Percentiles rank a stretch among this genome's conserved stretches.
Conservation (phyloP, 2,888 invertebrate species). For the Cantharis lateralis region DNA sequence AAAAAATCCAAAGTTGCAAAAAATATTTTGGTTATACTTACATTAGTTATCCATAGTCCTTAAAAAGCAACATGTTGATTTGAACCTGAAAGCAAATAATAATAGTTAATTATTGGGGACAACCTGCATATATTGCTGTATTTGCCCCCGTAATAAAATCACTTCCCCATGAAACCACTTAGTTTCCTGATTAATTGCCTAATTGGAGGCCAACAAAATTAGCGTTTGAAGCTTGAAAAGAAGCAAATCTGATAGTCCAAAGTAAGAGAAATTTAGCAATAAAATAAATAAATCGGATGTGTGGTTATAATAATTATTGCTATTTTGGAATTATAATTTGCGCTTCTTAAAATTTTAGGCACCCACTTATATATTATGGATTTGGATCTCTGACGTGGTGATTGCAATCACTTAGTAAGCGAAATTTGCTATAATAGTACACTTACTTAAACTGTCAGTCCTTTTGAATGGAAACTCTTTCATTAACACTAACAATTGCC, state of each 20-base stretch:
- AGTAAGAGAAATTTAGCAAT: background rate
- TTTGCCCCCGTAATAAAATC: background rate
- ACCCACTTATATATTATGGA: background rate
- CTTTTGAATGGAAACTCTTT: background rate
- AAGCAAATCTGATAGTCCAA: background rate
- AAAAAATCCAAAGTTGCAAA: too few relatives aligned
- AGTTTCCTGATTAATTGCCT: background rate
- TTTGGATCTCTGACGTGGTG: background rate
- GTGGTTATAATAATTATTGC: background rate
- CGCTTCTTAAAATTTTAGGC: background rate
- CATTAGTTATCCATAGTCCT: background rate
- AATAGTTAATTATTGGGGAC: background rate
- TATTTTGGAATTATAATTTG: background rate
- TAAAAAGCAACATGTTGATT: conserved; percentile 1
- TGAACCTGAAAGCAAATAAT: background rate
- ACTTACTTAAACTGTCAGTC: background rate
- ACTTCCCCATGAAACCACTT: background rate
- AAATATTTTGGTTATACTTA: background rate
- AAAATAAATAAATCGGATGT: background rate
- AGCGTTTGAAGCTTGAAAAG: background rate
- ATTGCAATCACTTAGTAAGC: background rate
- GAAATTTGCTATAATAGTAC: background rate
- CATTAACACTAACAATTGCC: background rate
- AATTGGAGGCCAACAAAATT: background rate
- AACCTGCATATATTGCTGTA: too few relatives aligned